Conservation (phyloP, 2,888 invertebrate species). For the Polydesmus complanatus region DNA sequence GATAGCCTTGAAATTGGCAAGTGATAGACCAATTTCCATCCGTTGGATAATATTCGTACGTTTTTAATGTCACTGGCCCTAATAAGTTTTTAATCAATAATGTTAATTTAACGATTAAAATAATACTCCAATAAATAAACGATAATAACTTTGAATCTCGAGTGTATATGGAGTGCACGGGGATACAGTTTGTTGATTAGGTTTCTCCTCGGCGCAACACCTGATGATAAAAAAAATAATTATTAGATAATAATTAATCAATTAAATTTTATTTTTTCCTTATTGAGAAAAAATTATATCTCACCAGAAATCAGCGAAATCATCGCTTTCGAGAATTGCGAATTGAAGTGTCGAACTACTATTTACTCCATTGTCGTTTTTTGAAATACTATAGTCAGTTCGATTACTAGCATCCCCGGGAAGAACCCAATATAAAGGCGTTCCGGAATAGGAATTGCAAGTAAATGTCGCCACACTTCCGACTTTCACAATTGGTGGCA, state of each 20-base stretch:
- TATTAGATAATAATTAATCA: background rate
- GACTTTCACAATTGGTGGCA: background rate
- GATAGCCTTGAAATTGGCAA: background rate
- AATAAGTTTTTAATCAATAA: background rate
- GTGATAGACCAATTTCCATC: background rate
- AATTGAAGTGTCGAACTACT: background rate
- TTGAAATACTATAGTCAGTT: background rate
- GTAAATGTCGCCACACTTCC: background rate
- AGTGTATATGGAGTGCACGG: background rate
- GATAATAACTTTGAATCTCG: background rate
- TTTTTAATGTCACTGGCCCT: background rate
- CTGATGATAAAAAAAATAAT: background rate
- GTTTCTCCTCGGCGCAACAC: background rate
- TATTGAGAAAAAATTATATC: too few relatives aligned
- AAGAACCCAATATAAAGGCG: background rate
- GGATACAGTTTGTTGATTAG: background rate
- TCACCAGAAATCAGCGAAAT: background rate
- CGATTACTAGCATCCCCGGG: background rate
- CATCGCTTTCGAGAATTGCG: background rate
- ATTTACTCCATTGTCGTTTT: background rate
- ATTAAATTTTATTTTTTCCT: too few relatives aligned
- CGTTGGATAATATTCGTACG: background rate
- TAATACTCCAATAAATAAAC: too few relatives aligned
- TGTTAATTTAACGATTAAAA: too few relatives aligned
- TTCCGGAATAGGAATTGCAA: background rate